These are phyloP conservation scores for Falco columbarius DNA, from an alignment of 2,797 vertebrate species.

Conservation along the genomic window DNA sequence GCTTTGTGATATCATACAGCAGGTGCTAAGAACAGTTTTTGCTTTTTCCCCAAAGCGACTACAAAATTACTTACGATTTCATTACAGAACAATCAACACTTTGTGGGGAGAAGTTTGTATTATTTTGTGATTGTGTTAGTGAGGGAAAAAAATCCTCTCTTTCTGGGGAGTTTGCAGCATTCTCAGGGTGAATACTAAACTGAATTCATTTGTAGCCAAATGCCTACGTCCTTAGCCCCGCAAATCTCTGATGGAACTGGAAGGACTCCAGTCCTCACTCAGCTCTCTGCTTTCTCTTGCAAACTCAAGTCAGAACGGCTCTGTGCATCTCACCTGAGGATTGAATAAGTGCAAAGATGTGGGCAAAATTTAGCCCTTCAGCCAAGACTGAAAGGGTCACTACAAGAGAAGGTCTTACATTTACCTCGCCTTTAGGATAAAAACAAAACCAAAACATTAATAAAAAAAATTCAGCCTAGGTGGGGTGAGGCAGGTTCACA, in stretches of 20 bases:
- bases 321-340: neutral
- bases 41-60: slow-evolving; percentile 62
- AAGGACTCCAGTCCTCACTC: neutral
- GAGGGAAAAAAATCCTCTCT: neutral
- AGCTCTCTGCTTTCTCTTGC: neutral
- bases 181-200: slow-evolving; percentile 43
- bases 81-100: slow-evolving; percentile 68
- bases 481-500: neutral
- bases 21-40: slow-evolving; percentile 72
- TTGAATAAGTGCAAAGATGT: neutral
- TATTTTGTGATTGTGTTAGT: slow-evolving; percentile 50
- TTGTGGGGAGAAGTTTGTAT: slow-evolving; percentile 51
- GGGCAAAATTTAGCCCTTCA: neutral
- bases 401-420: neutral
- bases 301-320: neutral
- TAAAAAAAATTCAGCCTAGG: neutral
- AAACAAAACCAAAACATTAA: neutral
- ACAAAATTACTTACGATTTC: slow-evolving; percentile 68
- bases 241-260: slow-evolving; percentile 8
- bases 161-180: slow-evolving; percentile 30
- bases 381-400: neutral
- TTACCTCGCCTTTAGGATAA: neutral
- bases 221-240: neutral
- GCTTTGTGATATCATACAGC: slow-evolving; percentile 69
- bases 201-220: slow-evolving; percentile 42